These are phyloP conservation scores for Drosophila lowei DNA, from an alignment of 1,140 invertebrate genomes.

Conservation along the genomic window DNA sequence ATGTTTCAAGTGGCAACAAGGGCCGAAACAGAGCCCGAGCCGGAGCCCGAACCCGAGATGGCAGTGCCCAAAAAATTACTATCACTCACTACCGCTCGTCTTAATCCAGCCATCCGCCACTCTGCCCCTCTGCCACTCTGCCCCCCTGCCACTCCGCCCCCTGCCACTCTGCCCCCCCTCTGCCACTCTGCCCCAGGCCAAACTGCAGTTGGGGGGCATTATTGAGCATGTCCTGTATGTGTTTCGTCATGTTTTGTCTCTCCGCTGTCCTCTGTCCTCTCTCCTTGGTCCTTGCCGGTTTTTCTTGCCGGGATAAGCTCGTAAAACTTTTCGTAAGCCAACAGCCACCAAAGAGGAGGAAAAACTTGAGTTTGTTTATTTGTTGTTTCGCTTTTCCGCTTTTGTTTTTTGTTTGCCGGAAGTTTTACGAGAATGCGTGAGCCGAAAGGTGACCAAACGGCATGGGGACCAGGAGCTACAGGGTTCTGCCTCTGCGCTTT, in stretches of 20 bases:
- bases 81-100: conserved; percentile 29
- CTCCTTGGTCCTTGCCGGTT: background rate
- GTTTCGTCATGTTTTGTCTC: conserved; percentile 60
- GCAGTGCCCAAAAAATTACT: conserved; percentile 16
- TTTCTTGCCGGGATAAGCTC: conserved; percentile 62
- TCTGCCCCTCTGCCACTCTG: conserved; percentile 1
- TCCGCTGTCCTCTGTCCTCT: too few species aligned
- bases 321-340: conserved; percentile 71
- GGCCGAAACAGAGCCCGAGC: conserved; percentile 12
- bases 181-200: conserved; percentile 15
- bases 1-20: conserved; percentile 19
- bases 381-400: conserved; percentile 46
- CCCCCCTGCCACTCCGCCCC: too few species aligned
- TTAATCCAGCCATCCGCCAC: conserved; percentile 29
- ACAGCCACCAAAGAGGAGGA: conserved; percentile 9
- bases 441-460: conserved; percentile 48
- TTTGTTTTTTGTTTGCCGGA: conserved; percentile 44
- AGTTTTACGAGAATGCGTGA: conserved; percentile 63
- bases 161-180: conserved; percentile 4
- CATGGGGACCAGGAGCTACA: conserved; percentile 23
- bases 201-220: conserved; percentile 54
- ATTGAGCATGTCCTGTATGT: conserved; percentile 58
- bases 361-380: conserved; percentile 63
- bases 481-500: conserved; percentile 37
- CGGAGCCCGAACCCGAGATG: conserved; percentile 2